Evolutionary conservation across 1,140 invertebrate species (phyloP).

Genomic region (Nasonia giraulti): DNA sequence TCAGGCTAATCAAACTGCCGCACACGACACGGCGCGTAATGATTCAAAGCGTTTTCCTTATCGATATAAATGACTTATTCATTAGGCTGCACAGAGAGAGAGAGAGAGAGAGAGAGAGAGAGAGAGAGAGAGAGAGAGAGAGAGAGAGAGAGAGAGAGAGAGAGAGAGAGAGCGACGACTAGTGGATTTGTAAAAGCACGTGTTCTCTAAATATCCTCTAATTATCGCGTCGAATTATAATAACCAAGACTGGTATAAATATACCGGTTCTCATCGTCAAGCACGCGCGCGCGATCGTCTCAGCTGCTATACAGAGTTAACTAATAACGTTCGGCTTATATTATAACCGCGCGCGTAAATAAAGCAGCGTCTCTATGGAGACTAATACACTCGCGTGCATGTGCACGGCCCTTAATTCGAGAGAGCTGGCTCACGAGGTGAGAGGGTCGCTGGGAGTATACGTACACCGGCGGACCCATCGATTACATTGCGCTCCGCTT

Average conservation of each 20-base stretch:
- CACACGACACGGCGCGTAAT: not conserved
- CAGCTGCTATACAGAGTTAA: too few species aligned
- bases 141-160: too few species aligned
- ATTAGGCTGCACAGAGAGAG: not conserved
- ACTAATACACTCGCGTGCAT: not conserved
- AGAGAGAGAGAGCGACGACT: too few species aligned
- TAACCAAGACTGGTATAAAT: too few species aligned
- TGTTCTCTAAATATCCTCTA: too few species aligned
- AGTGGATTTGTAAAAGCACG: not conserved
- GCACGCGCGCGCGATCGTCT: too few species aligned
- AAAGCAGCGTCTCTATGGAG: constrained; percentile 14
- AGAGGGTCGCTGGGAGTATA: not conserved
- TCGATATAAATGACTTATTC: constrained; percentile 21
- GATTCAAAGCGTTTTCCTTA: constrained; percentile 17
- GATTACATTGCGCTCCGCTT: not conserved
- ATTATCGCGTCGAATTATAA: too few species aligned
- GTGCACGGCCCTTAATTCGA: not conserved
- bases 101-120: too few species aligned
- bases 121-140: not conserved
- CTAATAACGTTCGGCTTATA: not conserved
- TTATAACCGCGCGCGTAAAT: not conserved
- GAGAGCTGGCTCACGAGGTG: not conserved
- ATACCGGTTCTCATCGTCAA: too few species aligned
- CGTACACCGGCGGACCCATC: not conserved
- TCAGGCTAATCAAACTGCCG: not conserved